Evolutionary conservation across 1,140 invertebrate genomes (phyloP).

Genomic region (Bemisia tabaci): DNA sequence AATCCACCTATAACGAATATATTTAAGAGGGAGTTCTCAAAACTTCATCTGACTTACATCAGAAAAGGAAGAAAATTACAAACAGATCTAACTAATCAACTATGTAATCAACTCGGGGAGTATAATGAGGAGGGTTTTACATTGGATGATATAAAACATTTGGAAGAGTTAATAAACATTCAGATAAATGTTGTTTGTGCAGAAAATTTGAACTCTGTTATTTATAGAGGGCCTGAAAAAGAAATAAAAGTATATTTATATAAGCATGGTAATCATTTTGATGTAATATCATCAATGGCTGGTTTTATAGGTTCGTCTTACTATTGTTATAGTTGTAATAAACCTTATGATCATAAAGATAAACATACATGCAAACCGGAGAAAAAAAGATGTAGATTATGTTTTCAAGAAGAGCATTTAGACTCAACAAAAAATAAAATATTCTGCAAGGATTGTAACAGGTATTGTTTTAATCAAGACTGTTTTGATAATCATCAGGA

Average conservation of each 20-base stretch:
- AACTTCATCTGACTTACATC: not conserved
- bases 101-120: not conserved
- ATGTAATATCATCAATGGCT: not conserved
- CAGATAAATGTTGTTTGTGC: constrained; percentile 8
- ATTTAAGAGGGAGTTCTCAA: not conserved
- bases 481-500: not conserved
- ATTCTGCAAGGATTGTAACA: constrained; percentile 3
- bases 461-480: constrained; percentile 5
- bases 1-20: constrained; percentile 3
- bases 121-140: constrained; percentile 10
- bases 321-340: constrained; percentile 7
- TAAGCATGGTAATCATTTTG: constrained; percentile 11
- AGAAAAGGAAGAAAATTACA: constrained; percentile 5
- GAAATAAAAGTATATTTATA: constrained; percentile 8
- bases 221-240: constrained; percentile 6
- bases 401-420: not conserved
- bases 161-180: constrained; percentile 6
- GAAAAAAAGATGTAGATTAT: not conserved
- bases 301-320: constrained; percentile 1
- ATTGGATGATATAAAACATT: constrained; percentile 4
- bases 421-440: not conserved
- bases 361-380: not conserved
- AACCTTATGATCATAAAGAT: constrained; percentile 7
- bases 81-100: constrained; percentile 4
- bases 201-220: constrained; percentile 8